phyloP scores from a whole-genome alignment of 2,113 vertebrate genomes.

The Clarias batrachus region DNA sequence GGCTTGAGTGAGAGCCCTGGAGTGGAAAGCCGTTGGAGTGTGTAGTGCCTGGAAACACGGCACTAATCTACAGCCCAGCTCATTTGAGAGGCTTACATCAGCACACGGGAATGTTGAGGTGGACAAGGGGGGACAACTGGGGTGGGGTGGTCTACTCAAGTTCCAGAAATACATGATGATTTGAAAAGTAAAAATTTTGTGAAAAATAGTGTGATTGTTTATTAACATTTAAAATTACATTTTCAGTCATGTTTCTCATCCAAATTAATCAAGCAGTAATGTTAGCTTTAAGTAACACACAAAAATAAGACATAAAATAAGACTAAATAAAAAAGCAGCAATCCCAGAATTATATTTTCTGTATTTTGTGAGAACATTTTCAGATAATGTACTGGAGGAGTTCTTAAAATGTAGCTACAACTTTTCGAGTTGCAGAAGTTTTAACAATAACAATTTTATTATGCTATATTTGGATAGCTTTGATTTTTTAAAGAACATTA shows the following conservation, averaged over 20 bases:
- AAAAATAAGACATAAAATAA: no score
- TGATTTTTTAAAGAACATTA: not conserved
- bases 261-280: not conserved
- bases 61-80: constrained; percentile 83
- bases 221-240: not conserved
- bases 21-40: constrained; percentile 92
- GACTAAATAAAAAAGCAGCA: no score
- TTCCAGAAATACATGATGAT: constrained; percentile 19
- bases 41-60: constrained; percentile 86
- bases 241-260: not conserved
- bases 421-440: not conserved
- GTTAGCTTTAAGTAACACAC: not conserved
- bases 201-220: not conserved
- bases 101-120: constrained; percentile 80
- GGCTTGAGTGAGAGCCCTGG: constrained; percentile 81
- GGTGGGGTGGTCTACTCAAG: constrained; percentile 42
- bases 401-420: not conserved
- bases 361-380: not conserved
- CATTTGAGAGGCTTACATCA: constrained; percentile 93
- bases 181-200: not conserved
- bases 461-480: not conserved
- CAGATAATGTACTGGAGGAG: not conserved
- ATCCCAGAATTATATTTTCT: not conserved
- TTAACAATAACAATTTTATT: not conserved
- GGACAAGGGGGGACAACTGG: constrained; percentile 62